These are phyloP conservation scores for Catharus ustulatus DNA, from an alignment of 2,797 vertebrate genomes.

Conservation along the genomic window DNA sequence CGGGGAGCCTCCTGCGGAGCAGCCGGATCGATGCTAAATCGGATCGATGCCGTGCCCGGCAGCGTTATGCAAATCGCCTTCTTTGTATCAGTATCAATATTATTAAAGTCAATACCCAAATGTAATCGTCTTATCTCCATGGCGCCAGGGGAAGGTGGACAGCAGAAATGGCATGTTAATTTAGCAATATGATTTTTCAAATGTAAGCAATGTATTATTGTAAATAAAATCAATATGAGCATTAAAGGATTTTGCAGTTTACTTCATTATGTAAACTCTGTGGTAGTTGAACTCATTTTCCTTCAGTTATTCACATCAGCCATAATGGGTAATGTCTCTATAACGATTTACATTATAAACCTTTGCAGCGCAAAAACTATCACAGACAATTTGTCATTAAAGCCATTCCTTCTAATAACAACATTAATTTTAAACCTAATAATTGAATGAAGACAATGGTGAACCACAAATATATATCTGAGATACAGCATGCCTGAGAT, in stretches of 20 bases:
- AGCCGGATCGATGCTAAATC: slow-evolving; percentile 4
- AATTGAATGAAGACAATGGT: slow-evolving; percentile 10
- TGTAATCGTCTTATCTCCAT: background rate
- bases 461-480: background rate
- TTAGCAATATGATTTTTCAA: slow-evolving; percentile 31
- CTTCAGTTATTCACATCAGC: slow-evolving; percentile 65
- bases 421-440: slow-evolving; percentile 53
- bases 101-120: slow-evolving; percentile 19
- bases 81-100: slow-evolving; percentile 28
- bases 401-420: slow-evolving; percentile 65
- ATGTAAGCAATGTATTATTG: slow-evolving; percentile 27
- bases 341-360: slow-evolving; percentile 67
- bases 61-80: slow-evolving; percentile 25
- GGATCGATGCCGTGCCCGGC: slow-evolving; percentile 13
- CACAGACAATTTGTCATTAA: slow-evolving; percentile 49
- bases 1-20: background rate
- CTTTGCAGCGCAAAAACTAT: slow-evolving; percentile 52
- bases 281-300: slow-evolving; percentile 61
- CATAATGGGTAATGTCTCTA: slow-evolving; percentile 53
- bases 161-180: slow-evolving; percentile 27
- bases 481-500: background rate
- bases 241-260: slow-evolving; percentile 66
- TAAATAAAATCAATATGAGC: slow-evolving; percentile 64
- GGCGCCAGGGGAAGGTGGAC: background rate
- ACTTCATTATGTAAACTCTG: slow-evolving; percentile 71